Percentiles rank a stretch among this genome's conserved stretches.
Conservation (phyloP, 2,797 vertebrate species). For the Leptatherina wallacei region DNA sequence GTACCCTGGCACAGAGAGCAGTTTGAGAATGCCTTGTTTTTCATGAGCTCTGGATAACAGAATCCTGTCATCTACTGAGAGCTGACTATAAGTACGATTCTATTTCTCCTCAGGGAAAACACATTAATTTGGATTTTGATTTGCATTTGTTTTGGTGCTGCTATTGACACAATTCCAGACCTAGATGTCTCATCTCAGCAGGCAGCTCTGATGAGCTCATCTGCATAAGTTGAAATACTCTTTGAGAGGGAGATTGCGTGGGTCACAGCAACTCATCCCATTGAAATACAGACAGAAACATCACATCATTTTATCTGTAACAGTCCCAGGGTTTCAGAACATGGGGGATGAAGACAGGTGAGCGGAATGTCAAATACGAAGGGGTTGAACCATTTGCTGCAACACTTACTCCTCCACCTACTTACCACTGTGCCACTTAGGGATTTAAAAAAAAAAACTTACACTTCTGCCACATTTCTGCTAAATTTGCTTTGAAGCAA, state of each 20-base stretch:
- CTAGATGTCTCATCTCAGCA: conserved; percentile 84
- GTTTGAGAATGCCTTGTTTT: conserved; percentile 74
- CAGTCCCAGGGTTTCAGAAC: conserved; percentile 72
- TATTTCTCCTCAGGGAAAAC: conserved; percentile 82
- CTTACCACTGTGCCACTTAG: conserved; percentile 60
- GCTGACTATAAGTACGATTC: conserved; percentile 79
- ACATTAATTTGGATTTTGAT: conserved; percentile 86
- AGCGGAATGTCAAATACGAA: conserved; percentile 77
- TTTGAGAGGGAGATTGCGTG: conserved; percentile 83
- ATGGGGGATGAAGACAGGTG: conserved; percentile 76
- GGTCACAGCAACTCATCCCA: conserved; percentile 82
- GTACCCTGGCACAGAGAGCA: conserved; percentile 60
- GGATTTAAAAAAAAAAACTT: conserved; percentile 69
- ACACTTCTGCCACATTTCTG: conserved; percentile 66
- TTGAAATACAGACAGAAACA: conserved; percentile 81
- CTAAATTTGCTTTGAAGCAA: conserved; percentile 68
- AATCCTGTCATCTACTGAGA: conserved; percentile 83
- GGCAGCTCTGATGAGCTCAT: conserved; percentile 85
- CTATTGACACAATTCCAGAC: conserved; percentile 86
- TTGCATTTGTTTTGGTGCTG: conserved; percentile 85
- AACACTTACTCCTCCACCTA: conserved; percentile 56
- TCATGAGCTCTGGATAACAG: conserved; percentile 75
- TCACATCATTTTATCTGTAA: conserved; percentile 79
- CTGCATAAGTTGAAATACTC: conserved; percentile 85
- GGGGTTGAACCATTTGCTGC: conserved; percentile 65